These are phyloP conservation scores for Catharus minimus DNA, from an alignment of 2,113 vertebrate species.

Conservation along the genomic window DNA sequence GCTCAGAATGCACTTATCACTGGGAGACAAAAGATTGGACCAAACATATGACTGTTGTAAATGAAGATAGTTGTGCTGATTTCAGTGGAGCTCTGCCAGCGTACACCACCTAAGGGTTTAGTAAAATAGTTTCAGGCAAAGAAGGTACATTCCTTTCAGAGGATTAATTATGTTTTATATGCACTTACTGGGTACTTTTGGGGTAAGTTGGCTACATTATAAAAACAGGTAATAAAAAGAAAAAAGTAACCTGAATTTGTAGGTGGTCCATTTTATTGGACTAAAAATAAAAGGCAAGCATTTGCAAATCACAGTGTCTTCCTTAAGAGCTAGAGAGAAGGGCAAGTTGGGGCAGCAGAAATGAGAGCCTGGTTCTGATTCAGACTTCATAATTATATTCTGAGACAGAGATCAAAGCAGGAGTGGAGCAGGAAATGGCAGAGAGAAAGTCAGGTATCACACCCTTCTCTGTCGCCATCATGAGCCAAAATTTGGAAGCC, in stretches of 20 bases:
- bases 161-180: slow-evolving; percentile 49
- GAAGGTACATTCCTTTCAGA: slow-evolving; percentile 21
- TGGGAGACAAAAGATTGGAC: not conserved
- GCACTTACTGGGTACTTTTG: not conserved
- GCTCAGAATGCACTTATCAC: not conserved
- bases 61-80: not conserved
- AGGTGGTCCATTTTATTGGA: slow-evolving; percentile 57
- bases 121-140: slow-evolving; percentile 4
- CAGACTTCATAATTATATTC: slow-evolving; percentile 45
- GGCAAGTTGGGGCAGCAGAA: slow-evolving; percentile 46
- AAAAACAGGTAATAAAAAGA: slow-evolving; percentile 46
- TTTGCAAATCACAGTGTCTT: slow-evolving; percentile 33
- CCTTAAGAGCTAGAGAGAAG: not conserved
- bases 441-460: slow-evolving; percentile 39
- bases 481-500: slow-evolving; percentile 5
- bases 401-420: slow-evolving; percentile 52
- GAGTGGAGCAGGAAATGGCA: slow-evolving; percentile 22
- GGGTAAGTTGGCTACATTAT: slow-evolving; percentile 29
- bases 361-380: slow-evolving; percentile 35
- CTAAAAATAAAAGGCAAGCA: slow-evolving; percentile 42
- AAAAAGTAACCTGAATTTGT: slow-evolving; percentile 35
- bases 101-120: not conserved
- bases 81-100: not conserved
- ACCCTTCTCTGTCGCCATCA: not conserved
- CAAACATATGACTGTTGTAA: not conserved